phyloP scores from a whole-genome alignment of 2,113 vertebrate species.

The Equus quagga region DNA sequence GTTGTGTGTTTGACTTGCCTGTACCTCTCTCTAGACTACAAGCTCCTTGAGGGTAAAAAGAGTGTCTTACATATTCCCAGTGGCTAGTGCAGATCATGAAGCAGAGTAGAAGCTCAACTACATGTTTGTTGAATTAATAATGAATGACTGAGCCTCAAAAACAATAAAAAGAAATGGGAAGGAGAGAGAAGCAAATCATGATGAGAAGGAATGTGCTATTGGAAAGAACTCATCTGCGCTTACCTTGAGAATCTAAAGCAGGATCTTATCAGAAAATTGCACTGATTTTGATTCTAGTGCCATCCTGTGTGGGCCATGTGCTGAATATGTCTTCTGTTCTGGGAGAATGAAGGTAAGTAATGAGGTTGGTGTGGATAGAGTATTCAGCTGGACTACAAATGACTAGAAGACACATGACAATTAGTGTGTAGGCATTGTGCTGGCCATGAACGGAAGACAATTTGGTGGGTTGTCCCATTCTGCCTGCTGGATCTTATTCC shows the following conservation, averaged over 20 bases:
- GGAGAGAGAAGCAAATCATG: background rate
- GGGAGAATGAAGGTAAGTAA: background rate
- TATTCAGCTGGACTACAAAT: background rate
- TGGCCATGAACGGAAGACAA: background rate
- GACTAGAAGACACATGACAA: background rate
- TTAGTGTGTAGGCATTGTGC: background rate
- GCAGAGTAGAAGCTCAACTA: background rate
- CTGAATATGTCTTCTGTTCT: background rate
- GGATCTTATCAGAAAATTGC: background rate
- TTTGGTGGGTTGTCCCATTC: background rate
- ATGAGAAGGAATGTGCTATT: background rate
- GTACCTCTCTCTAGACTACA: background rate
- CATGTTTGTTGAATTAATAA: background rate
- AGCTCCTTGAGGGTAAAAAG: background rate
- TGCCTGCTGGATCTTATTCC: background rate
- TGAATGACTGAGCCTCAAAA: background rate
- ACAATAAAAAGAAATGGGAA: background rate
- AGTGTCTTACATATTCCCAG: background rate
- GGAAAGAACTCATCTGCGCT: background rate
- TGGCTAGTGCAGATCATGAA: background rate
- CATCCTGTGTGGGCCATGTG: background rate
- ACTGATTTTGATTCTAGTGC: background rate
- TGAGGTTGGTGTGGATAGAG: background rate
- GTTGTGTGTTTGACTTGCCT: background rate
- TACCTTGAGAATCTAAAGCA: background rate